phyloP scores from a whole-genome alignment of 2,797 vertebrate species.

The Thunnus albacares region DNA sequence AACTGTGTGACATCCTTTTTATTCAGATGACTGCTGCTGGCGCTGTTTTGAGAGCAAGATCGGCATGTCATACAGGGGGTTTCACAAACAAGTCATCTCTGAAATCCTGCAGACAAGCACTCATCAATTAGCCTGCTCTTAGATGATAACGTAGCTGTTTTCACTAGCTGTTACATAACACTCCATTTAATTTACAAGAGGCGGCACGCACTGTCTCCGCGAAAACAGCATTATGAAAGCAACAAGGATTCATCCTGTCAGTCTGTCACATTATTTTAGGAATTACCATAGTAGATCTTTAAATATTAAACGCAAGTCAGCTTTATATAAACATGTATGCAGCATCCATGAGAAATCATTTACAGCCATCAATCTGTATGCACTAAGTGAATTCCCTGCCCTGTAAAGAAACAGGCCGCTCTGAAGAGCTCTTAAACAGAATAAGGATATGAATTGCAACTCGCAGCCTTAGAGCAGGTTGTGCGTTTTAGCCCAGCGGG shows the following conservation, averaged over 20 bases:
- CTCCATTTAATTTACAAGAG: conserved; percentile 62
- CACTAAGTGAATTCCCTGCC: conserved; percentile 7
- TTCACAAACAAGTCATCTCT: conserved; percentile 78
- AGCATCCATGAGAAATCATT: conserved; percentile 34
- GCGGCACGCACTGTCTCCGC: conserved; percentile 16
- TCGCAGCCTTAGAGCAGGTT: conserved; percentile 14
- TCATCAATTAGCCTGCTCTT: conserved; percentile 73
- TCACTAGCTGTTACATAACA: conserved; percentile 63
- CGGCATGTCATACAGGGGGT: conserved; percentile 57
- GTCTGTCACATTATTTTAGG: conserved; percentile 32
- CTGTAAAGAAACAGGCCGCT: conserved; percentile 8
- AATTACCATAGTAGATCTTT: conserved; percentile 22
- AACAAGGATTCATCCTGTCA: conserved; percentile 44
- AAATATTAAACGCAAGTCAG: conserved; percentile 41
- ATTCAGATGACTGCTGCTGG: conserved; percentile 62
- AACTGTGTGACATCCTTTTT: conserved; percentile 66
- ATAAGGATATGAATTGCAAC: conserved; percentile 16
- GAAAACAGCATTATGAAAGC: conserved; percentile 50
- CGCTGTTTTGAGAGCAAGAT: conserved; percentile 65
- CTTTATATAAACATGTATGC: conserved; percentile 26
- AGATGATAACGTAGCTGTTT: conserved; percentile 72
- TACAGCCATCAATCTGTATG: conserved; percentile 5
- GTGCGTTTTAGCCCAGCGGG: conserved; percentile 33
- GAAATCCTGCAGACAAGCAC: conserved; percentile 64
- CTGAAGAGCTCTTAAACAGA: conserved; percentile 34